A percentile compares a stretch with the other conserved stretches of the same genome.
phyloP scores from a whole-genome alignment of 2,888 invertebrate species.

The Criorhina ranunculi region DNA sequence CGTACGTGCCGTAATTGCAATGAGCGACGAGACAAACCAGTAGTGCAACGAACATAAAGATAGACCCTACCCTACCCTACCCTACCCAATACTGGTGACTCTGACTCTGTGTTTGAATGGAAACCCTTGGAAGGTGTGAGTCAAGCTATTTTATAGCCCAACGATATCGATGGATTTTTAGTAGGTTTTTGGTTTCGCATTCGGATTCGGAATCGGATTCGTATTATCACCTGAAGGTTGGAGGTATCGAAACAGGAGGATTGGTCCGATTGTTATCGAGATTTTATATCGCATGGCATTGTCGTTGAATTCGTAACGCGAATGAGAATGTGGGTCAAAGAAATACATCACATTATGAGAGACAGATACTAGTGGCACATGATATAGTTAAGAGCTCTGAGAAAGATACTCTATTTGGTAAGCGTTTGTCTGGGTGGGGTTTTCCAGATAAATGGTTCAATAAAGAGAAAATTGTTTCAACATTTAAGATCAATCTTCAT shows the following conservation, averaged over 20 bases:
- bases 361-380: conserved; percentile 1
- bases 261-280: conserved; percentile 69
- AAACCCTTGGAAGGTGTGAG: conserved; percentile 59
- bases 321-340: conserved; percentile 51
- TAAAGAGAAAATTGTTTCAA: neutral
- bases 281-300: conserved; percentile 35
- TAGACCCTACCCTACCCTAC: conserved; percentile 39
- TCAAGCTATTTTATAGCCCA: conserved; percentile 61
- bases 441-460: neutral
- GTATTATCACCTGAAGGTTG: conserved; percentile 53
- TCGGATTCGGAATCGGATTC: conserved; percentile 45
- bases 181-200: conserved; percentile 59
- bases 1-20: conserved; percentile 72
- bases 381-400: neutral
- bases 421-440: neutral
- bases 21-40: conserved; percentile 40
- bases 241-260: conserved; percentile 67
- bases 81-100: neutral
- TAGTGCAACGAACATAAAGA: conserved; percentile 51
- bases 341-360: neutral
- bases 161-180: conserved; percentile 63
- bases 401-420: neutral
- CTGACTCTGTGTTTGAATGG: neutral
- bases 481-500: no score
- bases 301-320: conserved; percentile 3